Base-by-base conservation (phyloP, 2,797 vertebrate species). In the Pogoniulus pusillus region DNA sequence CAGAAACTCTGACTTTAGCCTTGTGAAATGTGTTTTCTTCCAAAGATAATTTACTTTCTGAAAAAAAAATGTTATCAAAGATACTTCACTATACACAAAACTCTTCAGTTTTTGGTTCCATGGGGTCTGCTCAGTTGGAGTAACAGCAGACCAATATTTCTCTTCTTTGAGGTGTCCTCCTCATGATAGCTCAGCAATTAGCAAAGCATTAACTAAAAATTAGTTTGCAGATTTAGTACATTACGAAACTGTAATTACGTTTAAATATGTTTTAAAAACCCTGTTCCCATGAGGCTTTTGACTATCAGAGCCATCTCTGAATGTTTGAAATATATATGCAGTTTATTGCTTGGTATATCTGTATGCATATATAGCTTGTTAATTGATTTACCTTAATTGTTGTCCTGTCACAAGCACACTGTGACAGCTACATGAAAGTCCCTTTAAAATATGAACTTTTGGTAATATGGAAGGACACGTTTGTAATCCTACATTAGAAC, bases 401-500 rank as follows among this genome's bases (percentile, higher is more conserved):
- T 65, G 70, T 92, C 39, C 54, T 93, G 29, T 85, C 75, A 82
- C 49, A 79, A 60, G 24, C 82, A 68, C 32, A 23, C 89, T 69
- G 60, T 64, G 91, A 87, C 75, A 78, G 54, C 78, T 90, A 75
- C 73, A 37, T 87, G 88, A 70, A 70, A 69, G 85, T 69, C 89
- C 77, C 35, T 91, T 89, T 93, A 87, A 94, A 91, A 73, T 87
- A 94, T 7, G 26, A 90, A 91, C 72, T 96, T 95, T 63, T 72
- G 43, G 75, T 85, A 89, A 24, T 87, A 69, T 80, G 82, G 90
- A 85, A 90, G 78, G 84, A 53, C 86, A 74, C 37, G 64, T 90
- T 95, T 94, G 75, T 93, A 78, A 69, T 87, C 32, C 78, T 91
- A 5, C 76, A 89, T 92, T 89, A 60, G 82, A 94, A 95, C 82